Evolutionary conservation across 2,113 vertebrate genomes (phyloP).

Genomic region (Mastomys coucha): DNA sequence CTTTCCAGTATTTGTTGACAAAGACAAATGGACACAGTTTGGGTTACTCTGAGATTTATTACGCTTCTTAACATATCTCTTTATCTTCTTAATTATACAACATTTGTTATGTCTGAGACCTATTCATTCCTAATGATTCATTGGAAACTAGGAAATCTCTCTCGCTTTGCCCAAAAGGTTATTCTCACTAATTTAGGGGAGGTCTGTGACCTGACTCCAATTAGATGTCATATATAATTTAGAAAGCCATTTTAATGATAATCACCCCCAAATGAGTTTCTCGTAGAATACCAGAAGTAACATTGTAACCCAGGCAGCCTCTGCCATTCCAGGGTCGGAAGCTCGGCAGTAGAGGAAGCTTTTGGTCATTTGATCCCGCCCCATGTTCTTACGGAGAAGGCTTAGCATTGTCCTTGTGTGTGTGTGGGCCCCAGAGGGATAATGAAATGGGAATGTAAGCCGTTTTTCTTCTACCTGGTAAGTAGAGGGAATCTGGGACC

Average conservation of each 20-base stretch:
- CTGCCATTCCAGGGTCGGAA: background rate
- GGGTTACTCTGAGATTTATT: constrained; percentile 66
- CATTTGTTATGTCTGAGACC: constrained; percentile 56
- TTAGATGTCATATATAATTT: constrained; percentile 51
- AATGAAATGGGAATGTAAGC: background rate
- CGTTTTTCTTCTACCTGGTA: background rate
- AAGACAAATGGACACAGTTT: constrained; percentile 64
- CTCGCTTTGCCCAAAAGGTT: constrained; percentile 16
- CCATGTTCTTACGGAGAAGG: background rate
- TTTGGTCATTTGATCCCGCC: background rate
- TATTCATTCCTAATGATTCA: constrained; percentile 63
- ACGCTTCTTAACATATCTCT: constrained; percentile 62
- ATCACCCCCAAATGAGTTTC: background rate
- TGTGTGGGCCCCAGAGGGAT: background rate
- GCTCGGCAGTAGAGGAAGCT: background rate
- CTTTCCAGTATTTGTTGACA: constrained; percentile 78
- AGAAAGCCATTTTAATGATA: constrained; percentile 39
- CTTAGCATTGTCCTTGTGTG: background rate
- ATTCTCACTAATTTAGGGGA: constrained; percentile 46
- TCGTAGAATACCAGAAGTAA: constrained; percentile 38
- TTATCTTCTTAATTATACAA: constrained; percentile 71
- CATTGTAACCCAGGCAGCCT: background rate
- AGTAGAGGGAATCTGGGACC: background rate
- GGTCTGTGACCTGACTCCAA: background rate
- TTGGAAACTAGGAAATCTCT: constrained; percentile 58